phyloP scores from a whole-genome alignment of 2,888 invertebrate genomes.

The Drosophila kambysellisi region DNA sequence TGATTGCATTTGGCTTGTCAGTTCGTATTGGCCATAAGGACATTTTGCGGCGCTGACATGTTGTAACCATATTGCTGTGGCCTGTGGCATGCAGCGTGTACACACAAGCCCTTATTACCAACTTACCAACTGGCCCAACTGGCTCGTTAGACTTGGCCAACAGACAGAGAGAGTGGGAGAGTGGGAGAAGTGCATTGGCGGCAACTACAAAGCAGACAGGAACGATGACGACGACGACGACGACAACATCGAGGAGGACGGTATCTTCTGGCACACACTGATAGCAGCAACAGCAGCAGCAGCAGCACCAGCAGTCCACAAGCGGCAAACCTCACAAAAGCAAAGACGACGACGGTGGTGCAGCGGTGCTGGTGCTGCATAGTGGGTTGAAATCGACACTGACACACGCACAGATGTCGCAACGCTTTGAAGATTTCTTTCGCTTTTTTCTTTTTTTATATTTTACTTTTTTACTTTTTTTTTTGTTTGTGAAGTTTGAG shows the following conservation, averaged over 20 bases:
- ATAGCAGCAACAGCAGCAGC: constrained; percentile 53
- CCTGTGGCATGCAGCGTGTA: constrained; percentile 42
- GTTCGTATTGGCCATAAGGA: constrained; percentile 44
- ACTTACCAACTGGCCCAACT: constrained; percentile 51
- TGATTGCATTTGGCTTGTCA: constrained; percentile 48
- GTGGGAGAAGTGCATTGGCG: constrained; percentile 51
- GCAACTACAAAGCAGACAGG: constrained; percentile 68
- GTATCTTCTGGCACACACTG: constrained; percentile 68
- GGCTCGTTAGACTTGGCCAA: constrained; percentile 53
- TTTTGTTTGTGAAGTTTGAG: constrained; percentile 50
- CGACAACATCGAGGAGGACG: constrained; percentile 57
- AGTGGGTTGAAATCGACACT: constrained; percentile 66
- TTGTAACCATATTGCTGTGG: constrained; percentile 54
- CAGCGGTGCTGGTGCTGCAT: constrained; percentile 36
- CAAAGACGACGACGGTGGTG: constrained; percentile 6
- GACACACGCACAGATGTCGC: constrained; percentile 61
- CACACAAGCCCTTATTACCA: constrained; percentile 52
- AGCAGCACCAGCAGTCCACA: constrained; percentile 22
- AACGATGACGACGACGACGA: constrained; percentile 46
- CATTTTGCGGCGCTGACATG: constrained; percentile 51
- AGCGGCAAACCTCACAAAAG: constrained; percentile 72
- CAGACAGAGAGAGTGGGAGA: background rate
- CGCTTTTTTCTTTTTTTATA: background rate
- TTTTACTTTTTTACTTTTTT: constrained; percentile 4
- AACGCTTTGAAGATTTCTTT: constrained; percentile 46